Conservation (phyloP, 2,888 invertebrate species). For the Agrotis segetum region DNA sequence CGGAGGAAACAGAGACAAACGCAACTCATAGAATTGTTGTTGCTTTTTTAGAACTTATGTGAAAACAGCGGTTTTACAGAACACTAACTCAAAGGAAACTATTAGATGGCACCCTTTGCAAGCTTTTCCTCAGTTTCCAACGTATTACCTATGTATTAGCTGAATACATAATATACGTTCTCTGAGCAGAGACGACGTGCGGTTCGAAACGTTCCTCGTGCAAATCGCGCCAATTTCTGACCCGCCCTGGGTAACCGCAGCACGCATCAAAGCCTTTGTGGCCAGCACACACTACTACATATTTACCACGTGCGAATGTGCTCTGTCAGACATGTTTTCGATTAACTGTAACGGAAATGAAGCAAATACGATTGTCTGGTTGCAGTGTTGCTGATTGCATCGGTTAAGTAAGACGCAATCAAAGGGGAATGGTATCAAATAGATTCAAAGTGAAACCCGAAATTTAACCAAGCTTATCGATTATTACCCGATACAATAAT, state of each 20-base stretch:
- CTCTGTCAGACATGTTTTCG: conserved; percentile 66
- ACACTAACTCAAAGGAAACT: conserved; percentile 23
- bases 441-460: conserved; percentile 5
- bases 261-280: conserved; percentile 88
- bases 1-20: too few species aligned
- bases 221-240: conserved; percentile 87
- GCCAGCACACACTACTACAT: conserved; percentile 75
- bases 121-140: conserved; percentile 38
- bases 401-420: conserved; percentile 7
- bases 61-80: conserved; percentile 23
- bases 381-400: conserved; percentile 17
- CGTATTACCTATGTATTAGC: conserved; percentile 44
- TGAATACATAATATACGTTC: conserved; percentile 46
- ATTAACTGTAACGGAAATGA: conserved; percentile 71
- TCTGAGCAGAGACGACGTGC: conserved; percentile 61
- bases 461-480: neutral
- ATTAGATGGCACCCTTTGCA: conserved; percentile 44
- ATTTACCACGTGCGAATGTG: conserved; percentile 74
- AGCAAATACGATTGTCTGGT: conserved; percentile 46
- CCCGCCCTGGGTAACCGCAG: conserved; percentile 86
- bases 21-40: too few species aligned
- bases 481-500: conserved; percentile 9
- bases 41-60: neutral
- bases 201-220: conserved; percentile 77
- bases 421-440: conserved; percentile 3